Percentiles rank a stretch among this genome's conserved stretches.
phyloP scores from a whole-genome alignment of 2,797 vertebrate genomes.

The Parauchenoglanis punctatus region DNA sequence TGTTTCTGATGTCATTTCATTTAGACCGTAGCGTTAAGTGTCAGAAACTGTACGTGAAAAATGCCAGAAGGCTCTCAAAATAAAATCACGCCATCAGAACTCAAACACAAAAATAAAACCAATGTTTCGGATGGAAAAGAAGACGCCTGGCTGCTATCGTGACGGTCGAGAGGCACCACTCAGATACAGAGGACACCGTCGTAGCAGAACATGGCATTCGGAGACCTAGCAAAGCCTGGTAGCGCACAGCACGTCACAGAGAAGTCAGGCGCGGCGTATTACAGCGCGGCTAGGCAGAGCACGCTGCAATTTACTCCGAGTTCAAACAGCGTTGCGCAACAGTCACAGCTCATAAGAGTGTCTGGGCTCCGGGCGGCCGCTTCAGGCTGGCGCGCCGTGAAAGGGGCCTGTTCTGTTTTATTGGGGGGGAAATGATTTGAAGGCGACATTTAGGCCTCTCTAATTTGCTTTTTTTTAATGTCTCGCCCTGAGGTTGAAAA shows the following conservation, averaged over 20 bases:
- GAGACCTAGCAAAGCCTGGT: not conserved
- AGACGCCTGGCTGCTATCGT: not conserved
- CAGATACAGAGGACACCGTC: not conserved
- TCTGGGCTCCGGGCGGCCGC: conserved; percentile 22
- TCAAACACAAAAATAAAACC: not conserved
- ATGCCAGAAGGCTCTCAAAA: not conserved
- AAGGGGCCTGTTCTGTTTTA: conserved; percentile 56
- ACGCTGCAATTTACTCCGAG: conserved; percentile 8
- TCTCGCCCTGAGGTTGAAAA: conserved; percentile 49
- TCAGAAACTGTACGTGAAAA: not conserved
- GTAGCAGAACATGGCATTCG: not conserved
- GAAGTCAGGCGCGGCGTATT: not conserved
- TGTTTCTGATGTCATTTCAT: not conserved
- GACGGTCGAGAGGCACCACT: too few relatives aligned
- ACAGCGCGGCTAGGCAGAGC: not conserved
- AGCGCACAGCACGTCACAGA: not conserved
- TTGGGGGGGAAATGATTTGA: conserved; percentile 53
- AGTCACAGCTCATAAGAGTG: conserved; percentile 4
- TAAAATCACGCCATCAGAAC: not conserved
- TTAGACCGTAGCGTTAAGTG: not conserved
- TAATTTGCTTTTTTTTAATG: conserved; percentile 60
- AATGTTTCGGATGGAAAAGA: not conserved
- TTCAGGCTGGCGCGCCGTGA: conserved; percentile 42
- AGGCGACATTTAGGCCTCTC: conserved; percentile 51
- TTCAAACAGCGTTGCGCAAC: conserved; percentile 4